A percentile compares a stretch with the other conserved stretches of the same genome.
Evolutionary conservation across 2,888 invertebrate species (phyloP).

Genomic region (Trichacis sp.): DNA sequence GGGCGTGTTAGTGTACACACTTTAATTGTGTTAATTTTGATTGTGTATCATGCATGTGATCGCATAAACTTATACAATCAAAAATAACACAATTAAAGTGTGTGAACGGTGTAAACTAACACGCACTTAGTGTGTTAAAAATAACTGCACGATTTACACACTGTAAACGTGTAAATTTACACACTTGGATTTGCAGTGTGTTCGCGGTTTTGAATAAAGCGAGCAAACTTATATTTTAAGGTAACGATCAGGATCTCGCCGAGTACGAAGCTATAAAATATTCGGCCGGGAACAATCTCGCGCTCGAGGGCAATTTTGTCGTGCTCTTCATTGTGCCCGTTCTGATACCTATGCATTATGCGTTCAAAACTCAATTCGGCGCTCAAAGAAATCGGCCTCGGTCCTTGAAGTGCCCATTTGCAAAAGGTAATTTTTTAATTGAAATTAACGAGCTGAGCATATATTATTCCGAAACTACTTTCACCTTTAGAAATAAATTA

Average conservation of each 20-base stretch:
- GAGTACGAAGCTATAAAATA: constrained; percentile 53
- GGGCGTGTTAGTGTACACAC: no score
- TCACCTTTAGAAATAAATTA: constrained; percentile 36
- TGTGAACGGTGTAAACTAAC: no score
- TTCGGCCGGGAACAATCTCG: constrained; percentile 40
- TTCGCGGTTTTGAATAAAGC: constrained; percentile 51
- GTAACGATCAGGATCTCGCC: constrained; percentile 55
- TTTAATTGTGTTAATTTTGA: no score
- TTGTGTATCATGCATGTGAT: no score
- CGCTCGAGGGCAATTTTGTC: constrained; percentile 33
- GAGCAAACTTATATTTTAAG: constrained; percentile 59
- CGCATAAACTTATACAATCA: no score
- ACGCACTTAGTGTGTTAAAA: no score
- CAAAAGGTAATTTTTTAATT: constrained; percentile 24
- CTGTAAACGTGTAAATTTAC: no score
- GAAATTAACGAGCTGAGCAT: constrained; percentile 25
- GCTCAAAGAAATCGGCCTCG: neutral
- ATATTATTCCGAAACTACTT: constrained; percentile 39
- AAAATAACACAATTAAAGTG: no score
- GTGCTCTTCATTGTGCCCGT: constrained; percentile 13
- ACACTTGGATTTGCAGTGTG: no score
- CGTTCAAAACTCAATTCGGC: constrained; percentile 6
- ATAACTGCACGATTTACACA: no score
- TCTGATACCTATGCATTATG: constrained; percentile 7
- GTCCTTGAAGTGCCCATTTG: constrained; percentile 7